phyloP scores from a whole-genome alignment of 2,888 invertebrate genomes.

The Diaphora mendica region DNA sequence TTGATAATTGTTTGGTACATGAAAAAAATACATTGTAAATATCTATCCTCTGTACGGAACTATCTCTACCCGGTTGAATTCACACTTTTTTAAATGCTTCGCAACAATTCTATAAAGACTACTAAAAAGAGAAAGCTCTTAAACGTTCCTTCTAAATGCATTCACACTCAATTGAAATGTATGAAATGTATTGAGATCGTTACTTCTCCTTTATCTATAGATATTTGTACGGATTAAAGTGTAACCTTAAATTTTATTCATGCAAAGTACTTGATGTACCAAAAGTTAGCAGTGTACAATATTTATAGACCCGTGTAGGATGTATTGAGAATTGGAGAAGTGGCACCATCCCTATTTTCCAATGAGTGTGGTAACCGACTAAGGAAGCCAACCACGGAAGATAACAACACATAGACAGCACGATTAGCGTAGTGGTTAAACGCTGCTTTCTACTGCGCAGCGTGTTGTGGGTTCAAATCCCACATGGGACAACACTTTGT shows the following conservation, averaged over 20 bases:
- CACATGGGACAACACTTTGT: no score
- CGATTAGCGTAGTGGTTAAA: no score
- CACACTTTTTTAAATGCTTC: not conserved
- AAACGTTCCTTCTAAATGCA: slow-evolving; percentile 22
- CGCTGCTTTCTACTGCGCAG: no score
- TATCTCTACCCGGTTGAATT: not conserved
- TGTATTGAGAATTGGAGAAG: no score
- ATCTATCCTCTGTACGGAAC: no score
- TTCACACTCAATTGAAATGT: slow-evolving; percentile 28
- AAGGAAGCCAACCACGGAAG: no score
- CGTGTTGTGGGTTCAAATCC: no score
- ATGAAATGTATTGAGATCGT: not conserved
- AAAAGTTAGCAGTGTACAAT: not conserved
- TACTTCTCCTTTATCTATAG: not conserved
- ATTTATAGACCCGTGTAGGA: not conserved
- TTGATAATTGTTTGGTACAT: no score
- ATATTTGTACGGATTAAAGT: not conserved
- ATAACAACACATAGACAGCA: no score
- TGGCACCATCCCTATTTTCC: no score
- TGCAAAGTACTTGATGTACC: not conserved
- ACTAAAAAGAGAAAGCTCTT: slow-evolving; percentile 36
- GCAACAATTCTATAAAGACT: not conserved
- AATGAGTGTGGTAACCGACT: no score
- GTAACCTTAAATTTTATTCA: not conserved
- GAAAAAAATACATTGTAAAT: no score